Evolutionary conservation across 2,888 invertebrate genomes (phyloP).

Genomic region (Drosophila picticornis): DNA sequence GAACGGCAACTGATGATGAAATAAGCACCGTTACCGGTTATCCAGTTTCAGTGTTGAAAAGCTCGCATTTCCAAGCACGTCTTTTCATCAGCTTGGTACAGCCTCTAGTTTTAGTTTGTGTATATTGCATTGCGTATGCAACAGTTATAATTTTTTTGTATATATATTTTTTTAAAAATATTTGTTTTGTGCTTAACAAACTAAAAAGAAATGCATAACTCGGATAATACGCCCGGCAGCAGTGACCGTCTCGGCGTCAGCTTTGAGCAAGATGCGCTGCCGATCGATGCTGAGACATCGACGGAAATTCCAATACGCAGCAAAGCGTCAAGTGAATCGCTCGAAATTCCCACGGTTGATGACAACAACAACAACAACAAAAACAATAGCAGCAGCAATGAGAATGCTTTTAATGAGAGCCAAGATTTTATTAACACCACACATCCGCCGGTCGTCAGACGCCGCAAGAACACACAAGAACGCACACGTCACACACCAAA

Average conservation of each 20-base stretch:
- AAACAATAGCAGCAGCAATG: background rate
- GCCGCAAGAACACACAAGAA: conserved; percentile 41
- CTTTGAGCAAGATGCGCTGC: conserved; percentile 47
- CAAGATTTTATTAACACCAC: conserved; percentile 20
- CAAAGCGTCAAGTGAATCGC: background rate
- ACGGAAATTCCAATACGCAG: background rate
- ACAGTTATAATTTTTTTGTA: background rate
- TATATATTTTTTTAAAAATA: background rate
- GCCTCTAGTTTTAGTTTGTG: conserved; percentile 20
- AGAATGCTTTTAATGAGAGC: conserved; percentile 16
- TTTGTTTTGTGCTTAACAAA: background rate
- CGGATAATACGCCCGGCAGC: conserved; percentile 14
- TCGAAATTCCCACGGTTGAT: conserved; percentile 6
- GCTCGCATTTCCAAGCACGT: conserved; percentile 5
- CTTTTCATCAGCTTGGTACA: background rate
- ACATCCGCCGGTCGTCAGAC: conserved; percentile 41
- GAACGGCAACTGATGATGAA: background rate
- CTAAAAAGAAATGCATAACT: conserved; percentile 22
- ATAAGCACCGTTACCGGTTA: conserved; percentile 38
- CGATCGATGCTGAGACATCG: background rate
- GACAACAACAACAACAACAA: conserved; percentile 23
- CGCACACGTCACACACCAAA: conserved; percentile 9
- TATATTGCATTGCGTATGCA: conserved; percentile 22
- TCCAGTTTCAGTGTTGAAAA: conserved; percentile 25
- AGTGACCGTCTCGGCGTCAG: conserved; percentile 41